Percentiles rank a stretch among this genome's conserved stretches.
Conservation (phyloP, 2,888 invertebrate genomes). For the Diarsia dahlii region DNA sequence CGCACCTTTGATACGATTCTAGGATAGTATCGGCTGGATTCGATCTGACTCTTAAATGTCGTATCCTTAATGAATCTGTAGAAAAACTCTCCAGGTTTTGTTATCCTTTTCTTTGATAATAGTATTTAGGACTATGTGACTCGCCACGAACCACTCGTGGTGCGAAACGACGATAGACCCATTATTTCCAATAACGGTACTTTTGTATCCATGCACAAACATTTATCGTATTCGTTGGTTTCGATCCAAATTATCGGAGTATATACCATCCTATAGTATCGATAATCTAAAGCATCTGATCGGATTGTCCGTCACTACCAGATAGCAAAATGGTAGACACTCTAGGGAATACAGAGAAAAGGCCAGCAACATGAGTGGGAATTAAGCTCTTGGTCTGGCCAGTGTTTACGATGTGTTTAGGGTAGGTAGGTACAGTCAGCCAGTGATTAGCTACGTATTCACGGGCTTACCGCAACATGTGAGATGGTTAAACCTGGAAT, state of each 20-base stretch:
- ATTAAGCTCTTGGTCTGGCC: constrained; percentile 53
- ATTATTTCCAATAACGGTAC: neutral
- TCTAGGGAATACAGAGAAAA: constrained; percentile 56
- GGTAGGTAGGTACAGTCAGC: constrained; percentile 13
- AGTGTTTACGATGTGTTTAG: constrained; percentile 48
- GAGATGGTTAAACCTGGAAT: constrained; percentile 24
- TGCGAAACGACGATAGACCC: too few relatives aligned
- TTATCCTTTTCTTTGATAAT: neutral
- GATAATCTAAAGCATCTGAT: neutral
- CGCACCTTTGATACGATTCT: neutral
- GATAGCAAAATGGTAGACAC: constrained; percentile 48
- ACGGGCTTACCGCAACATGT: constrained; percentile 32
- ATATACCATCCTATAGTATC: neutral
- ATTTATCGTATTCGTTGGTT: neutral
- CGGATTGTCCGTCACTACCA: neutral
- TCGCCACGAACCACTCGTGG: too few relatives aligned
- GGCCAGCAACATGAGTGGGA: constrained; percentile 53
- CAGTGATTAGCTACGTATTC: constrained; percentile 50
- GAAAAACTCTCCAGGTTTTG: neutral
- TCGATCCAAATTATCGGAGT: neutral
- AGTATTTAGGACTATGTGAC: neutral
- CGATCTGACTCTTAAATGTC: neutral
- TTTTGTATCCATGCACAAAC: neutral
- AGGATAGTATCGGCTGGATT: neutral
- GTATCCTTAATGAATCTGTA: neutral